Evolutionary conservation across 1,140 invertebrate genomes (phyloP).

Genomic region (Zophobas atratus): DNA sequence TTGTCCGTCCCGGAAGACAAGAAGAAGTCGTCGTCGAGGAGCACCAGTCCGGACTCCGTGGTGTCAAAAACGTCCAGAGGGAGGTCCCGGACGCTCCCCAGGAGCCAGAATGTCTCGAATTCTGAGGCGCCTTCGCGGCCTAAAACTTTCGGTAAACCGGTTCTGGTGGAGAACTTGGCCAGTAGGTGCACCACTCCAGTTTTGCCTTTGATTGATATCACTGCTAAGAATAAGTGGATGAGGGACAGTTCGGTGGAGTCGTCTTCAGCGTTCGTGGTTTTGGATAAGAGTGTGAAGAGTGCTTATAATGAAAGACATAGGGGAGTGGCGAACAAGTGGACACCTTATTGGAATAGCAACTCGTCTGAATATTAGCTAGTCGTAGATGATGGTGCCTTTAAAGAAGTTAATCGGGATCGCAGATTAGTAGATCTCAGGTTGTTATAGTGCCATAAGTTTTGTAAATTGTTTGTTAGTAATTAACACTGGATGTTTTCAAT

Average conservation of each 20-base stretch:
- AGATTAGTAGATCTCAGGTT: constrained; percentile 30
- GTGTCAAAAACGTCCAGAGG: neutral
- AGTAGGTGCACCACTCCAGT: neutral
- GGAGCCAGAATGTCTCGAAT: constrained; percentile 2
- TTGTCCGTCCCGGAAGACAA: neutral
- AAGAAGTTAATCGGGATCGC: neutral
- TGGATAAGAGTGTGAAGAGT: constrained; percentile 13
- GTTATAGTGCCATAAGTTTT: constrained; percentile 28
- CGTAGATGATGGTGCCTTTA: neutral
- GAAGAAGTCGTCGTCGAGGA: neutral
- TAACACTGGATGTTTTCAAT: neutral
- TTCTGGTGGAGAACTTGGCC: constrained; percentile 38
- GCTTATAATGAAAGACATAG: neutral
- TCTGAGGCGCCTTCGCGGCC: neutral
- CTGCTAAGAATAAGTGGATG: constrained; percentile 39
- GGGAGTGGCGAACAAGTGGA: neutral
- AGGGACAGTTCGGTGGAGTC: constrained; percentile 38
- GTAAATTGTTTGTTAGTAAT: constrained; percentile 10
- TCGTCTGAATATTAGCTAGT: neutral
- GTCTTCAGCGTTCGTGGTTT: constrained; percentile 29
- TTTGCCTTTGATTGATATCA: constrained; percentile 20
- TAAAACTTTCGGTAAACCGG: constrained; percentile 22
- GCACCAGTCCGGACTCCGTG: neutral
- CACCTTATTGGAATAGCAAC: neutral
- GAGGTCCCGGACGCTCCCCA: constrained; percentile 10